Evolutionary conservation across 2,797 vertebrate genomes (phyloP).

Genomic region (Apodemus agrarius): DNA sequence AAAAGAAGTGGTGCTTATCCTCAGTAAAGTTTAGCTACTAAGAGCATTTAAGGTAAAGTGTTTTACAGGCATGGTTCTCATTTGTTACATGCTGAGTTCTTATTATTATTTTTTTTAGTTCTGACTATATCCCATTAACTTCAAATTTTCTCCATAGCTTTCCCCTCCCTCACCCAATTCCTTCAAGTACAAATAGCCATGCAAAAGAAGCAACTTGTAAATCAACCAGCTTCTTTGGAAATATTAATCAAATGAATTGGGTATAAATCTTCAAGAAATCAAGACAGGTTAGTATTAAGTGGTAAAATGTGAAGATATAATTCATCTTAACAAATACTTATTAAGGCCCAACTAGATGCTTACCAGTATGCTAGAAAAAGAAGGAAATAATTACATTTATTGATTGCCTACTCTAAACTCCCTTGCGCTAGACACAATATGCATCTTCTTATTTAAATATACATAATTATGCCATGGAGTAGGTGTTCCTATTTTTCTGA

Average conservation of each 20-base stretch:
- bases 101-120: background rate
- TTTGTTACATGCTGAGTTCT: background rate
- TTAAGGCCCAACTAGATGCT: constrained; percentile 48
- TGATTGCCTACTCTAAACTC: constrained; percentile 63
- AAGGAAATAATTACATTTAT: constrained; percentile 75
- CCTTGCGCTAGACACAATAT: constrained; percentile 12
- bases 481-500: constrained; percentile 18
- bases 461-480: constrained; percentile 1
- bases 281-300: constrained; percentile 65
- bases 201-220: constrained; percentile 37
- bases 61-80: background rate
- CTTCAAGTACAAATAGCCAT: background rate
- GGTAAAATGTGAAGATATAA: constrained; percentile 56
- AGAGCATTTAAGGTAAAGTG: constrained; percentile 25
- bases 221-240: constrained; percentile 46
- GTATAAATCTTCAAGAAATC: constrained; percentile 62
- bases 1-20: background rate
- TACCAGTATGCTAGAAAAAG: constrained; percentile 52
- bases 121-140: background rate
- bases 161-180: background rate
- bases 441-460: constrained; percentile 53
- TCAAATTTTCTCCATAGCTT: constrained; percentile 22
- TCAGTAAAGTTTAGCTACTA: background rate
- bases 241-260: constrained; percentile 69
- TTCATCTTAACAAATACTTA: constrained; percentile 70